Base-by-base conservation (phyloP, 2,113 vertebrate species). In the Cyrtonyx montezumae region DNA sequence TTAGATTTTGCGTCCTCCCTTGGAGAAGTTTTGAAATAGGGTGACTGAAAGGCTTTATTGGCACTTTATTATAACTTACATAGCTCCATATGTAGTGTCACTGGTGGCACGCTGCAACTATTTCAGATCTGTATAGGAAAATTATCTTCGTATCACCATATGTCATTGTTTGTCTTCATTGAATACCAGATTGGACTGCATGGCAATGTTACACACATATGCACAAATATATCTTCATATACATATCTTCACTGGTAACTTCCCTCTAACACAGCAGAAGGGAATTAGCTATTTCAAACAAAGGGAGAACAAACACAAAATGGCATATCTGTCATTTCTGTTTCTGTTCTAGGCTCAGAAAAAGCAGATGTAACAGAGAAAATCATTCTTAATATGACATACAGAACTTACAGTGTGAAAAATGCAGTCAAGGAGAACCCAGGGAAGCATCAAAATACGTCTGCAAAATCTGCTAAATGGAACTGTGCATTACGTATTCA, bases 361-460 rank as follows among this genome's bases (percentile, higher is more conserved):
- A 92, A 94, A 58, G 63, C 43, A 76, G 49, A 77, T 79, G 36
- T 59, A 11, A 1, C 32, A 74, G 69, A 63, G 84, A 37, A 93
- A 82, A 76, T 63, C 20, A 11, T 88, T 89, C 83, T 91, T 80
- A 91, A 62, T 87, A n/a, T n/a, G 71, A 71, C 82, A 75, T 68
- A 68, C n/a, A 83, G 82, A 90, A 85, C 92, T 94, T 88, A 85
- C 58, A 91, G 58, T 16, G 3, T 63, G 79, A 90, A 46, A 94
- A 69, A 87, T 2, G 5, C 51, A 88, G 82, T 65, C 87, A 93
- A 88, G 76, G 48, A 71, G 79, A 92, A 86, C 49, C 49, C 71
- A 68, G 34, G 82, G 56, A 83, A 77, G 67, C 76, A 58, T 75
- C 70, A 79, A 87, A 93, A 85, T 82, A 30, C 0, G 1, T 43